These are phyloP conservation scores for Cordilura impudica DNA, from an alignment of 2,888 invertebrate species.

Conservation along the genomic window DNA sequence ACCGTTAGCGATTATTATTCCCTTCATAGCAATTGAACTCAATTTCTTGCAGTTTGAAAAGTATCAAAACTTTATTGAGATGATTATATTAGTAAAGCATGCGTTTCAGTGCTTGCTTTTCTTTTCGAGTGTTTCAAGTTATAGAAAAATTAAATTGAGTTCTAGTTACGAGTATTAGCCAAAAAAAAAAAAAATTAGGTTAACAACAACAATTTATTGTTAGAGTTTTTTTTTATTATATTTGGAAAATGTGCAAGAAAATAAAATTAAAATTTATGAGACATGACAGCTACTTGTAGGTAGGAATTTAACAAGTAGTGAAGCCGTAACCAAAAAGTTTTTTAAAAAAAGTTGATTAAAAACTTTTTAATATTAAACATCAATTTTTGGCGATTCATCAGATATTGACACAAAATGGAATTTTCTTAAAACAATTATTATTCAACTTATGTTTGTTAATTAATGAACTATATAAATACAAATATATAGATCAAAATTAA, in stretches of 20 bases:
- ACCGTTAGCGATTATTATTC: conserved; percentile 37
- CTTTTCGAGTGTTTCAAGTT: not conserved
- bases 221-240: not conserved
- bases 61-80: conserved; percentile 40
- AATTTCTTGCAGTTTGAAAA: conserved; percentile 33
- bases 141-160: not conserved
- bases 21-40: conserved; percentile 59
- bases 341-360: no score
- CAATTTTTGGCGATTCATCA: no score
- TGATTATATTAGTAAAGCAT: conserved; percentile 24
- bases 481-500: no score
- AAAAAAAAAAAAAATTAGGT: conserved; percentile 30
- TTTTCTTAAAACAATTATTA: no score
- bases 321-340: no score
- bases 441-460: no score
- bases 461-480: no score
- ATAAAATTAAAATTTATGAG: conserved; percentile 7
- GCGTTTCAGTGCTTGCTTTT: not conserved
- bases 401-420: no score
- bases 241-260: not conserved
- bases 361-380: no score
- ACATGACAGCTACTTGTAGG: not conserved
- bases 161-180: no score
- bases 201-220: conserved; percentile 11
- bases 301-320: no score